phyloP scores from a whole-genome alignment of 2,113 vertebrate genomes.

The Grammomys dolichurus region DNA sequence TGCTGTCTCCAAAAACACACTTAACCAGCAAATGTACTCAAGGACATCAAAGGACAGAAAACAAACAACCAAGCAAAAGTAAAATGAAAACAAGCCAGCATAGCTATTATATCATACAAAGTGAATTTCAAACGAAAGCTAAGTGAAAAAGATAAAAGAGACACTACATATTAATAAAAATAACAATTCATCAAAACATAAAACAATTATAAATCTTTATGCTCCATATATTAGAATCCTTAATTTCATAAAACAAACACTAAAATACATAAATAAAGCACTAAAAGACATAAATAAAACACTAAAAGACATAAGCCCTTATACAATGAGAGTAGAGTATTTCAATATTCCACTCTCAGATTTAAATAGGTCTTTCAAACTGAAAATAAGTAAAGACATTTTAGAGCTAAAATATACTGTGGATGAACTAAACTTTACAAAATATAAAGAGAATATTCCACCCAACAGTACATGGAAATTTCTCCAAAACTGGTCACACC shows the following conservation, averaged over 20 bases:
- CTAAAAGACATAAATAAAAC: neutral
- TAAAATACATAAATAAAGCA: neutral
- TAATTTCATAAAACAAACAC: neutral
- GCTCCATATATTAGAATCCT: neutral
- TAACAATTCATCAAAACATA: neutral
- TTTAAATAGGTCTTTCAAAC: neutral
- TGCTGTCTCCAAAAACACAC: neutral
- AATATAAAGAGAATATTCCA: neutral
- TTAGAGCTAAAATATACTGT: neutral
- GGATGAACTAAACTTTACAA: neutral
- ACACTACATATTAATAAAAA: neutral
- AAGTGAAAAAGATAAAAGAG: neutral
- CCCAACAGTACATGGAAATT: neutral
- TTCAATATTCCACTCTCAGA: neutral
- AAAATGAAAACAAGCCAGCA: neutral
- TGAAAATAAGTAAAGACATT: neutral
- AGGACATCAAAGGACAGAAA: neutral
- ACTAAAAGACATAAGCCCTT: neutral
- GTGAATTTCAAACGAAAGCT: neutral
- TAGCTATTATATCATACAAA: neutral
- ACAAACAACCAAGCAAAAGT: neutral
- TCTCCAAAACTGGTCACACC: neutral
- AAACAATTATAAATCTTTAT: neutral
- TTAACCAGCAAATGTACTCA: neutral
- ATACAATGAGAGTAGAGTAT: neutral